Percentiles rank a stretch among this genome's conserved stretches.
These are phyloP conservation scores for Limulus polyphemus DNA, from an alignment of 2,888 invertebrate genomes.

Conservation along the genomic window DNA sequence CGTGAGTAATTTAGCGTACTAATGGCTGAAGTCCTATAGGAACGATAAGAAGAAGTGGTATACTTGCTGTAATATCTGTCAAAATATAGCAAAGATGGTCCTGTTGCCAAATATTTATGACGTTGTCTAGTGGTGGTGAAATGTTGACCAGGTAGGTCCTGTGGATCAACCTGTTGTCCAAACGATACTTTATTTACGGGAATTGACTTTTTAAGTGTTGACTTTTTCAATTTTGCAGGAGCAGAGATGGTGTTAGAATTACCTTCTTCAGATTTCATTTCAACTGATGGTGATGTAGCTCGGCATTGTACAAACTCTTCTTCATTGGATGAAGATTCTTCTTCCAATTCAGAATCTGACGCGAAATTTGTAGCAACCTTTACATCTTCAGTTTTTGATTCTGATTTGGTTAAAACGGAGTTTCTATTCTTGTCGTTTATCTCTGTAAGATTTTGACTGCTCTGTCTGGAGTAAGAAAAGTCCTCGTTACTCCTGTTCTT, in stretches of 20 bases:
- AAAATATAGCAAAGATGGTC: not conserved
- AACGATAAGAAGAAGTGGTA: not conserved
- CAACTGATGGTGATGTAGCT: conserved; percentile 15
- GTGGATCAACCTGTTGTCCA: conserved; percentile 4
- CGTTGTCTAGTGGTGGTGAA: too few species aligned
- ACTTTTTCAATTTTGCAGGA: not conserved
- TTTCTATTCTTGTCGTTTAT: not conserved
- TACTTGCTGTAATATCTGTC: conserved; percentile 1
- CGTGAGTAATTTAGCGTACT: too few species aligned
- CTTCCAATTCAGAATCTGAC: conserved; percentile 16
- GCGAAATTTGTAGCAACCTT: conserved; percentile 23
- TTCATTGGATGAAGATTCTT: not conserved
- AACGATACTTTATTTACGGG: conserved; percentile 5
- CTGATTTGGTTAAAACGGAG: not conserved
- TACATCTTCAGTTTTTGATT: not conserved
- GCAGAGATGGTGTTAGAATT: not conserved
- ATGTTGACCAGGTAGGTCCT: not conserved
- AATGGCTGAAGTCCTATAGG: not conserved
- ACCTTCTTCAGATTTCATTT: not conserved
- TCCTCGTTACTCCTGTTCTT: not conserved
- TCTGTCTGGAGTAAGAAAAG: not conserved
- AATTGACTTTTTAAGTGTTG: conserved; percentile 3
- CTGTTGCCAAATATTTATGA: not conserved
- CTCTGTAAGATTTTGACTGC: not conserved
- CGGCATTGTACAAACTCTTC: conserved; percentile 13